Percentiles rank a stretch among this genome's conserved stretches.
Evolutionary conservation across 2,797 vertebrate species (phyloP).

Genomic region (Macropus fuliginosus): DNA sequence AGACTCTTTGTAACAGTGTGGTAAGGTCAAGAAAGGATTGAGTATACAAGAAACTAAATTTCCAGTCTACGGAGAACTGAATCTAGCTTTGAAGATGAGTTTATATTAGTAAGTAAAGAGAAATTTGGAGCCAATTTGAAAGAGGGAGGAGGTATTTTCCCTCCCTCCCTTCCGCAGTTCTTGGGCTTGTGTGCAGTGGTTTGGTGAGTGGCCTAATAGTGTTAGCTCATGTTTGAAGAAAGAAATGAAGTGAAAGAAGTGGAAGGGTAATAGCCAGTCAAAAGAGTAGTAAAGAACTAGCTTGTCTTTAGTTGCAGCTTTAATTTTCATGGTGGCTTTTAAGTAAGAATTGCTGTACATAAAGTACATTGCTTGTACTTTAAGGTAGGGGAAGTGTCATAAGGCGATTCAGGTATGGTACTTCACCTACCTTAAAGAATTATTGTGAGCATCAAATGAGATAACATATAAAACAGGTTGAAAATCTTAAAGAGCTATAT

Average conservation of each 20-base stretch:
- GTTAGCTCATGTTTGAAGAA: conserved; percentile 5
- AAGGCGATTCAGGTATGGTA: conserved; percentile 9
- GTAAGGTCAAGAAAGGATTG: neutral
- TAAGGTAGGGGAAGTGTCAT: no score
- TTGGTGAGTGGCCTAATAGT: conserved; percentile 10
- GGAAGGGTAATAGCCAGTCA: neutral
- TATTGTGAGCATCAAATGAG: neutral
- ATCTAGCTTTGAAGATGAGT: conserved; percentile 22
- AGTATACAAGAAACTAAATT: conserved; percentile 15
- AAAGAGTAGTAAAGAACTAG: conserved; percentile 33
- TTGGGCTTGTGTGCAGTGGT: conserved; percentile 19
- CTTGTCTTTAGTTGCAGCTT: conserved; percentile 39
- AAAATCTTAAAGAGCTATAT: neutral
- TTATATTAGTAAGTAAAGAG: conserved; percentile 36
- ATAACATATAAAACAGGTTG: neutral
- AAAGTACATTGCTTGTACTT: neutral
- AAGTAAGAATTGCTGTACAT: conserved; percentile 52
- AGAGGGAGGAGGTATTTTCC: neutral
- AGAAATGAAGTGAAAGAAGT: conserved; percentile 25
- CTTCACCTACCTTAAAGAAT: conserved; percentile 6
- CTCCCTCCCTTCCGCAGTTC: neutral
- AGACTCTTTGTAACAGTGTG: neutral
- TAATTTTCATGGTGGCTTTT: conserved; percentile 50
- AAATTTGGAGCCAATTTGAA: conserved; percentile 35
- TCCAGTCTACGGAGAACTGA: conserved; percentile 11